Evolutionary conservation across 1,140 invertebrate genomes (phyloP).

Genomic region (Drosophila jambulina): DNA sequence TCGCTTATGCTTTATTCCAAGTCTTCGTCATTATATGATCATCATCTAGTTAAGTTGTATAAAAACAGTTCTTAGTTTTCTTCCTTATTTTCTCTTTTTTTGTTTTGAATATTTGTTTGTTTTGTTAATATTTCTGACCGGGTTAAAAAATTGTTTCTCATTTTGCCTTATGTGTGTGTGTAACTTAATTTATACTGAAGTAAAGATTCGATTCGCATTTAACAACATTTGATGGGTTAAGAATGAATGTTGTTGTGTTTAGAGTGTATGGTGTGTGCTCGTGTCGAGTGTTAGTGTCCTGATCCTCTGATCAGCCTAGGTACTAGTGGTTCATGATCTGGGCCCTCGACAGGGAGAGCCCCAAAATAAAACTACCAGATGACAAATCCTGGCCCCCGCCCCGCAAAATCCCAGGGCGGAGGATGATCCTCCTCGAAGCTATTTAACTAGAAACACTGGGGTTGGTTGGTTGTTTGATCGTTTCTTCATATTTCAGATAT

Average conservation of each 20-base stretch:
- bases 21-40: conserved; percentile 72
- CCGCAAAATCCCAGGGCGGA: conserved; percentile 5
- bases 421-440: conserved; percentile 25
- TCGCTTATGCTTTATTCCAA: conserved; percentile 71
- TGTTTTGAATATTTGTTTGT: conserved; percentile 23
- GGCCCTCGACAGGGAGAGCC: neutral
- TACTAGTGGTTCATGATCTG: conserved; percentile 43
- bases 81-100: conserved; percentile 16
- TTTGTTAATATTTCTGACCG: conserved; percentile 73
- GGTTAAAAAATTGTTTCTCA: conserved; percentile 68
- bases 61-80: conserved; percentile 65
- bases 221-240: conserved; percentile 58
- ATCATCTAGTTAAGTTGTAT: conserved; percentile 74
- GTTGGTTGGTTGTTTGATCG: conserved; percentile 37
- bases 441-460: conserved; percentile 70
- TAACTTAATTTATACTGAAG: conserved; percentile 77
- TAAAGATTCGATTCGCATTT: conserved; percentile 73
- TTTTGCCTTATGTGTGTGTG: conserved; percentile 62
- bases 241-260: conserved; percentile 32
- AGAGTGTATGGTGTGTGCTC: conserved; percentile 27
- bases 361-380: conserved; percentile 33
- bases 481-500: conserved; percentile 50
- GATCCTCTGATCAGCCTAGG: conserved; percentile 49
- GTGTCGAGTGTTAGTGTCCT: conserved; percentile 24
- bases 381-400: conserved; percentile 17